Base-by-base conservation (phyloP, 30 jellyfish, hydroid and myxozoan species). In the Phacellophora camtschatica region DNA sequence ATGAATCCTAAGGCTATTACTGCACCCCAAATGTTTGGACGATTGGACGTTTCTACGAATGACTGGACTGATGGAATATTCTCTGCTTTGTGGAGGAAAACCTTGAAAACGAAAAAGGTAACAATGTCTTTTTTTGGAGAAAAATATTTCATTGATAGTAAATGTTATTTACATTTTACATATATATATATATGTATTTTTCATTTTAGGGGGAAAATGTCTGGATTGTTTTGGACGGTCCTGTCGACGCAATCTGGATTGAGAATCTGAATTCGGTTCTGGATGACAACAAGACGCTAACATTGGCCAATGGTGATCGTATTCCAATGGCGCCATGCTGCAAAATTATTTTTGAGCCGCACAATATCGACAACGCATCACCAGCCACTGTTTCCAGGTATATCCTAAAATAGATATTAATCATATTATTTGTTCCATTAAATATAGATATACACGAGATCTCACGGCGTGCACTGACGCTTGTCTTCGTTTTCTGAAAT, bases 21-120 rank as follows among this genome's bases (percentile, higher is more conserved):
- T n/a, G 97, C 97, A 37, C 97, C 97, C 15, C 97, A 89, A 84
- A 89, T 89, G 97, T 89, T 89, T 68, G 97, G 97, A 6, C 56
- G 95, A 51, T 71, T 89, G 33, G 97, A 89, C 58, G 95, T 77
- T 34, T 95, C 97, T 0, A 89, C 97, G 5, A 89, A 89, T 74
- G 97, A 89, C 35, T 89, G 97, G 97, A 89, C 97, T 0, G 97
- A 89, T 57, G 97, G 97, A 28, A 89, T 89, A 19, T 89, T 89
- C 82, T 89, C 97, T 25, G 88, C 97, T 15, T 70, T 89, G 67
- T 89, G 97, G 97, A 75, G 97, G 57, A 89, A 89, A 37, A 89
- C 97, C 2, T 50, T 89, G 73, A 89, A 81, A 56, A 54, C 88
- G 1, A 89, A 89, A 63, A 89, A 89, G 94, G 97, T 88, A 45